These are phyloP conservation scores for Romanogobio albipinnatus DNA, from an alignment of 2,113 vertebrate genomes.

Conservation along the genomic window DNA sequence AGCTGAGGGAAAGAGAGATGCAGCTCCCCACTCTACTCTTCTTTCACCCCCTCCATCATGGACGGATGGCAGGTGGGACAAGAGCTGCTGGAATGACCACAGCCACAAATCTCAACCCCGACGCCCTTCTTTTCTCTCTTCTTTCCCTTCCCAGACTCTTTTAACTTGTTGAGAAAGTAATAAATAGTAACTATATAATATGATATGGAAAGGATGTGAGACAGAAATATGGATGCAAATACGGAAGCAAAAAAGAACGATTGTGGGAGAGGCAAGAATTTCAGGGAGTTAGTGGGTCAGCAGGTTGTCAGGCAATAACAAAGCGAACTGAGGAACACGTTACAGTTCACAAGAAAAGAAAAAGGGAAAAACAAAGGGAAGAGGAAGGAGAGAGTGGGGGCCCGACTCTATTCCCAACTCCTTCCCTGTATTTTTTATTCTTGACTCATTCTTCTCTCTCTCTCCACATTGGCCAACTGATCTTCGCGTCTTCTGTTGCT, in stretches of 20 bases:
- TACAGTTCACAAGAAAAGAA: constrained; percentile 46
- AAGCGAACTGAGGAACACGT: constrained; percentile 41
- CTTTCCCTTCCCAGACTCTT: constrained; percentile 7
- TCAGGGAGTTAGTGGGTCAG: constrained; percentile 30
- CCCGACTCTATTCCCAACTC: not conserved
- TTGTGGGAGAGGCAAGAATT: constrained; percentile 8
- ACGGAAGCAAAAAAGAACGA: not conserved
- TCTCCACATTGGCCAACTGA: not conserved
- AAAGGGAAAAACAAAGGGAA: constrained; percentile 26
- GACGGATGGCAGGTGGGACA: constrained; percentile 57
- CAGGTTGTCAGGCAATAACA: constrained; percentile 41
- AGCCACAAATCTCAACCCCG: constrained; percentile 28
- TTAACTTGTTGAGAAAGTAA: constrained; percentile 20
- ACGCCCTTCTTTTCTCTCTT: not conserved
- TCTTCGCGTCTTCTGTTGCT: not conserved
- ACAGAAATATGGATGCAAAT: not conserved
- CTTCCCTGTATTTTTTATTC: not conserved
- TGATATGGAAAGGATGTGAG: not conserved
- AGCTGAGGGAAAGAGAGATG: constrained; percentile 60
- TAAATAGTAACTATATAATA: constrained; percentile 18
- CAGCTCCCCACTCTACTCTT: constrained; percentile 47
- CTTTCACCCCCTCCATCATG: constrained; percentile 53
- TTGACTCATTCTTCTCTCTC: not conserved
- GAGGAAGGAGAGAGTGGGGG: constrained; percentile 25
- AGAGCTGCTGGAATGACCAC: constrained; percentile 49